Evolutionary conservation across 1,140 invertebrate species (phyloP).

Genomic region (Colletes latitarsis): DNA sequence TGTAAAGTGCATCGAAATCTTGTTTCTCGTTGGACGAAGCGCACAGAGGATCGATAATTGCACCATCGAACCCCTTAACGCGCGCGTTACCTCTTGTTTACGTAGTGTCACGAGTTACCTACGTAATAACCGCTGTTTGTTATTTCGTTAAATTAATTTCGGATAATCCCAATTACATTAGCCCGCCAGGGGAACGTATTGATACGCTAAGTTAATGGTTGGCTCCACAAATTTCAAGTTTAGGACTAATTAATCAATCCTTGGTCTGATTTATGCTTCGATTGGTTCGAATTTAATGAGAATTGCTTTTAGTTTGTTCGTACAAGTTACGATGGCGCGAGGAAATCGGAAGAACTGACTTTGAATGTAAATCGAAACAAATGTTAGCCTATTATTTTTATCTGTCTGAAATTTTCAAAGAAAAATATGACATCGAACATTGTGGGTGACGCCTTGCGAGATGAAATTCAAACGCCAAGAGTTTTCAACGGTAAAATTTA

Average conservation of each 20-base stretch:
- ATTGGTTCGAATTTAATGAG: slow-evolving; percentile 20
- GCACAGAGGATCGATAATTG: slow-evolving; percentile 14
- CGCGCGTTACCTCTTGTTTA: neutral
- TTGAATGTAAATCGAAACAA: too few species aligned
- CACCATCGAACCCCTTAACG: neutral
- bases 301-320: neutral
- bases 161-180: slow-evolving; percentile 19
- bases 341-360: too few species aligned
- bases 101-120: neutral
- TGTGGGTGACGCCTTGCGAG: too few species aligned
- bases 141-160: slow-evolving; percentile 44
- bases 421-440: too few species aligned
- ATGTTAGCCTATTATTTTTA: too few species aligned
- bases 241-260: slow-evolving; percentile 14
- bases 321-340: too few species aligned
- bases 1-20: neutral
- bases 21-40: neutral
- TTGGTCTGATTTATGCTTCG: neutral
- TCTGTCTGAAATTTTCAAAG: too few species aligned
- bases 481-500: too few species aligned
- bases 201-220: slow-evolving; percentile 33
- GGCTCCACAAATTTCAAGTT: slow-evolving; percentile 13
- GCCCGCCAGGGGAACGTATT: neutral
- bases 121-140: neutral
- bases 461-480: too few species aligned